These are phyloP conservation scores for Aphidius gifuensis DNA, from an alignment of 1,140 invertebrate genomes.

Conservation along the genomic window DNA sequence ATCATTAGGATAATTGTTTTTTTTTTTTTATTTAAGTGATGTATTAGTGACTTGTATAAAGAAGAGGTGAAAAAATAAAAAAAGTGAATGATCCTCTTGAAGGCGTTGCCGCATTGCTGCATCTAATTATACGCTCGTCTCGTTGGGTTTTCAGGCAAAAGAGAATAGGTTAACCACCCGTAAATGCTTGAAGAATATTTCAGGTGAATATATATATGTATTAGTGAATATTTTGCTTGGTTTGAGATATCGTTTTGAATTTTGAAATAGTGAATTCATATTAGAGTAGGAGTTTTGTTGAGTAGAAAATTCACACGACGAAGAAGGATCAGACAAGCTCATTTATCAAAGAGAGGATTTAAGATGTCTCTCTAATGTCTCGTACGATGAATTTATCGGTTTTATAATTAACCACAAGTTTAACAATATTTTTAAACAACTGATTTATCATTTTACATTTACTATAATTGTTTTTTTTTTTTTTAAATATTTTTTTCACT, in stretches of 20 bases:
- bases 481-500: not conserved
- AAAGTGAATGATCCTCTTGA: constrained; percentile 11
- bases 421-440: constrained; percentile 31
- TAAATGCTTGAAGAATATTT: not conserved
- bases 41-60: not conserved
- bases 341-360: constrained; percentile 45
- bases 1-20: not conserved
- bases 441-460: constrained; percentile 40
- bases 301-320: not conserved
- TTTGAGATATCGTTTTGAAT: constrained; percentile 28
- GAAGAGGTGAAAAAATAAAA: not conserved
- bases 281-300: not conserved
- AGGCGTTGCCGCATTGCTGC: constrained; percentile 1
- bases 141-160: not conserved
- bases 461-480: constrained; percentile 8
- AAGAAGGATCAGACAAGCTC: constrained; percentile 31
- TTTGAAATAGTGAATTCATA: constrained; percentile 14
- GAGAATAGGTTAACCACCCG: constrained; percentile 5
- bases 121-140: constrained; percentile 15
- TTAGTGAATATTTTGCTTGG: constrained; percentile 30
- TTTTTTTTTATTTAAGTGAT: not conserved
- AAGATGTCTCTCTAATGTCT: constrained; percentile 34
- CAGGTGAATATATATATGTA: constrained; percentile 10
- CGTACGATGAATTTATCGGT: constrained; percentile 47
- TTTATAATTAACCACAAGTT: constrained; percentile 49